These are phyloP conservation scores for Agrochola circellaris DNA, from an alignment of 2,888 invertebrate species.

Conservation along the genomic window DNA sequence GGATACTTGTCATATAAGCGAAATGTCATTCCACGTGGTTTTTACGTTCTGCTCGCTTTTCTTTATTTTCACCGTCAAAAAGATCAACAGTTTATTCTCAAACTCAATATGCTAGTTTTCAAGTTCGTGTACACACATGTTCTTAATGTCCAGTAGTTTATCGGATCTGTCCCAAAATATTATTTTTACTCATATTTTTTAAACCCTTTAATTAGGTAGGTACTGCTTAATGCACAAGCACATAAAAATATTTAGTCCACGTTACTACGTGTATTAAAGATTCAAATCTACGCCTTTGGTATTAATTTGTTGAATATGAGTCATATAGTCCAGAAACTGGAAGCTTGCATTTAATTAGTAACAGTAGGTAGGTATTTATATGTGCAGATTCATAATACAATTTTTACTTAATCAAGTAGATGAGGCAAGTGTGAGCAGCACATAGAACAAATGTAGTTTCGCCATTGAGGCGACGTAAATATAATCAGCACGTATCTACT, in stretches of 20 bases:
- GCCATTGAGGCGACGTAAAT: not conserved
- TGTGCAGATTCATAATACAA: not conserved
- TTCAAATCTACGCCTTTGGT: not conserved
- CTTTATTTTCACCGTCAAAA: slow-evolving; percentile 36
- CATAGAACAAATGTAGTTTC: not conserved
- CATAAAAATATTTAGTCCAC: not conserved
- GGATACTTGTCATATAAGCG: slow-evolving; percentile 64
- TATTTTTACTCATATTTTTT: not conserved
- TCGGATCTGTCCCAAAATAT: not conserved
- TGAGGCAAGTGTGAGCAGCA: not conserved
- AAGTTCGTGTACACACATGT: not conserved
- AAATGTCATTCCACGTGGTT: slow-evolving; percentile 53
- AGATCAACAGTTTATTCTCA: not conserved
- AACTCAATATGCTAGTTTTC: not conserved
- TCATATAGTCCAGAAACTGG: not conserved
- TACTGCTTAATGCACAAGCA: not conserved
- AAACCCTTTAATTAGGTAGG: not conserved
- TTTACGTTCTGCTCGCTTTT: slow-evolving; percentile 33
- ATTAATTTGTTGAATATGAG: slow-evolving; percentile 1
- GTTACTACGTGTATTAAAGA: slow-evolving; percentile 7
- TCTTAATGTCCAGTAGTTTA: not conserved
- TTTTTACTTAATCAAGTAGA: not conserved
- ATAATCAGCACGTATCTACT: not conserved
- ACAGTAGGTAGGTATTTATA: not conserved
- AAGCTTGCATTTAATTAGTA: not conserved